Evolutionary conservation across 1,140 invertebrate genomes (phyloP).

Genomic region (Lordiphosa clarofinis): DNA sequence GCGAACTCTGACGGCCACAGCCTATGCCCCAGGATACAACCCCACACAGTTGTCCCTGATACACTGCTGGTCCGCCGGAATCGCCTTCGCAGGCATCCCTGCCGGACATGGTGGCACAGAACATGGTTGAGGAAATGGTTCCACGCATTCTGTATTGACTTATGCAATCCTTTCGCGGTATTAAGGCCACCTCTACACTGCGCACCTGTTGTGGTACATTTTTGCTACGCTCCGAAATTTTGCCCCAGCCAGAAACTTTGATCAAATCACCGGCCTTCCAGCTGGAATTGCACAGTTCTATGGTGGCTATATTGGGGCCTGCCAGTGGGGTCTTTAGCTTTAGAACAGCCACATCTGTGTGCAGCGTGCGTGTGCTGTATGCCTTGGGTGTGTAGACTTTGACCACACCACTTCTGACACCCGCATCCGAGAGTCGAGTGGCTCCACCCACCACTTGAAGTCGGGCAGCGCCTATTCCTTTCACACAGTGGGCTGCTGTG

Average conservation of each 20-base stretch:
- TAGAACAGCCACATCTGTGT: constrained; percentile 59
- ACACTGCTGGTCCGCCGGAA: constrained; percentile 83
- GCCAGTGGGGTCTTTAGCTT: constrained; percentile 47
- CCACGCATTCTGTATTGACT: constrained; percentile 48
- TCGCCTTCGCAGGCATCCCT: constrained; percentile 81
- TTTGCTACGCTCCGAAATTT: constrained; percentile 32
- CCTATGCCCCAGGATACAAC: constrained; percentile 82
- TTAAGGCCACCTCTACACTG: constrained; percentile 58
- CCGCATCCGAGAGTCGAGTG: constrained; percentile 40
- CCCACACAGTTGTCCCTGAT: constrained; percentile 81
- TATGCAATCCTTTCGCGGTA: constrained; percentile 45
- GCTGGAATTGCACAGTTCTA: constrained; percentile 50
- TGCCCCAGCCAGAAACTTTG: constrained; percentile 66
- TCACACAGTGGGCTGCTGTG: constrained; percentile 65
- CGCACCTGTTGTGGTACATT: constrained; percentile 47
- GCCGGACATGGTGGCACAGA: constrained; percentile 56
- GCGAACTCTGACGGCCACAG: constrained; percentile 80
- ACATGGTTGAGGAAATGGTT: constrained; percentile 59
- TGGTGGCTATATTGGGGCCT: constrained; percentile 53
- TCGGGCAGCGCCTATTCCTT: constrained; percentile 44
- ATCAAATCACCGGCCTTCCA: constrained; percentile 51
- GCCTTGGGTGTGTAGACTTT: constrained; percentile 59
- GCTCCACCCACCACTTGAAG: constrained; percentile 51
- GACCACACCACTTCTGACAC: constrained; percentile 34
- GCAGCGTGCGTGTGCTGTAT: constrained; percentile 53